A percentile compares a stretch with the other conserved stretches of the same genome.
Conservation (phyloP, 2,113 vertebrate species). For the Prunella himalayana region DNA sequence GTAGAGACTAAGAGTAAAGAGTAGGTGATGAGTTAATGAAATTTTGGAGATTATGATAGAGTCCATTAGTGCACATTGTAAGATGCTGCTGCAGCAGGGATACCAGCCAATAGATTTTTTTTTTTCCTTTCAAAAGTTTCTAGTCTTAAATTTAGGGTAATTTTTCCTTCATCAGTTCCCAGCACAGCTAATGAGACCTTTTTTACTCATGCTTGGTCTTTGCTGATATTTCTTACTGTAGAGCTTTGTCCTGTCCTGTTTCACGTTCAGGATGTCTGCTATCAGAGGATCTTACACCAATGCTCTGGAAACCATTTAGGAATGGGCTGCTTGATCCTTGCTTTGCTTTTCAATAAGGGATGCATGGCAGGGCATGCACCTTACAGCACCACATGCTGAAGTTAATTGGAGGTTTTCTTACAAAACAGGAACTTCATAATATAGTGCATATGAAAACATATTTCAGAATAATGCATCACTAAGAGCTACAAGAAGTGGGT, state of each 20-base stretch:
- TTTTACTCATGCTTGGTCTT: background rate
- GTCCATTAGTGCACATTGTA: background rate
- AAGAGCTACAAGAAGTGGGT: background rate
- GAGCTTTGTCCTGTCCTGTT: background rate
- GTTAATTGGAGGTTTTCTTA: background rate
- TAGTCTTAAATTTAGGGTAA: background rate
- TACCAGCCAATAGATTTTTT: background rate
- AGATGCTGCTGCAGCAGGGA: background rate
- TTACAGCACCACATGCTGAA: background rate
- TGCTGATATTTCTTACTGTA: background rate
- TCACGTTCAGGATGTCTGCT: fast-evolving
- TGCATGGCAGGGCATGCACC: background rate
- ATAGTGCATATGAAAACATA: background rate
- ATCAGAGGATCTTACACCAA: background rate
- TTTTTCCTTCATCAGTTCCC: background rate
- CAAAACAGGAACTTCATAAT: background rate
- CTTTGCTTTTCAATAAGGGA: background rate
- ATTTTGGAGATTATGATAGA: background rate
- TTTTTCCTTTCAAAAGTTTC: background rate
- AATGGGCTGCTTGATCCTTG: background rate
- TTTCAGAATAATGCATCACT: background rate
- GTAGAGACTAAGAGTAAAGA: background rate
- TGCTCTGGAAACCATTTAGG: background rate
- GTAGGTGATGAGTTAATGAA: background rate
- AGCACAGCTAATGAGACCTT: background rate